Conservation (phyloP, 2,113 vertebrate species). For the Spea bombifrons region DNA sequence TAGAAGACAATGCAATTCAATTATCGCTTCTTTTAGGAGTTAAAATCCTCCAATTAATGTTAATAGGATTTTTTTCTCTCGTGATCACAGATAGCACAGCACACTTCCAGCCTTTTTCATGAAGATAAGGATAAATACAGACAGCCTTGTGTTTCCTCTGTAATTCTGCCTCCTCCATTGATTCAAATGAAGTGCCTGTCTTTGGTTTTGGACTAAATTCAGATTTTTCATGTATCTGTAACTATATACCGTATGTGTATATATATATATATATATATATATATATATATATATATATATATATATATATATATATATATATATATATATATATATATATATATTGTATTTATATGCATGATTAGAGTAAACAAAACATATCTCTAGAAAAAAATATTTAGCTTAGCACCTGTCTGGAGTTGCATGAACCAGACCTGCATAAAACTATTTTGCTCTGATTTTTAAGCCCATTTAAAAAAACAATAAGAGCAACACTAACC, state of each 20-base stretch:
- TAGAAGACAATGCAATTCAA: constrained; percentile 71
- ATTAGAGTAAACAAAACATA: too few relatives aligned
- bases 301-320: background rate
- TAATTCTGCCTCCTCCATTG: constrained; percentile 12
- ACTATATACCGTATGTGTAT: background rate
- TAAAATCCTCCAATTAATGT: constrained; percentile 63
- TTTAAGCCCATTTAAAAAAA: too few relatives aligned
- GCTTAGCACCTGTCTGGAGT: too few relatives aligned
- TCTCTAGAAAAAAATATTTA: too few relatives aligned
- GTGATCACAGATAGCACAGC: constrained; percentile 51
- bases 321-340: too few relatives aligned
- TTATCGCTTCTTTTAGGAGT: constrained; percentile 62
- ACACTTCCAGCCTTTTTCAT: constrained; percentile 26
- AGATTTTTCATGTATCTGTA: background rate
- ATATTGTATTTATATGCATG: too few relatives aligned
- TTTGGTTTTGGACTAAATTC: background rate
- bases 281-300: background rate
- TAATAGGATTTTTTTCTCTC: constrained; percentile 61
- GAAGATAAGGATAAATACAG: constrained; percentile 32
- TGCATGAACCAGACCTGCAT: too few relatives aligned
- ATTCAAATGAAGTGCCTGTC: constrained; percentile 18
- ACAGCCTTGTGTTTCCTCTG: constrained; percentile 2
- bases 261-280: too few relatives aligned
- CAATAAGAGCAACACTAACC: too few relatives aligned
- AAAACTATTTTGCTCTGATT: too few relatives aligned